These are phyloP conservation scores for Cepaea hortensis DNA, from an alignment of 2,888 invertebrate species.

Conservation along the genomic window DNA sequence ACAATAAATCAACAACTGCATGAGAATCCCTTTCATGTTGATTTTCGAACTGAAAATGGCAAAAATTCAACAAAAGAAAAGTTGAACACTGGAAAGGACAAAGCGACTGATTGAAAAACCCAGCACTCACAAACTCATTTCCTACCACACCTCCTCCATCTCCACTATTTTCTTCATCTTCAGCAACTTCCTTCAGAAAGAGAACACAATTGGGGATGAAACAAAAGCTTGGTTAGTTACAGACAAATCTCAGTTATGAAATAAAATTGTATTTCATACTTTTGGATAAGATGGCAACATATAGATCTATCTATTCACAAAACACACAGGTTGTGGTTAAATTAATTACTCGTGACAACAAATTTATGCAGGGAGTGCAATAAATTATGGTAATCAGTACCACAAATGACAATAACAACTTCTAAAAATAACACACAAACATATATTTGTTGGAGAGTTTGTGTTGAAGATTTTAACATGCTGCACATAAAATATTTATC, in stretches of 20 bases:
- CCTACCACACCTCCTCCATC: constrained; percentile 21
- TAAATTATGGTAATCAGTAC: too few species aligned
- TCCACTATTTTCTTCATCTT: constrained; percentile 22
- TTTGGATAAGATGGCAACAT: too few species aligned
- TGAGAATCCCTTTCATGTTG: not conserved
- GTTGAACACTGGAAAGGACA: not conserved
- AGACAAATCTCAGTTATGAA: not conserved
- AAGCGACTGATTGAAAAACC: not conserved
- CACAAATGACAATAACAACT: too few species aligned
- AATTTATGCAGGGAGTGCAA: too few species aligned
- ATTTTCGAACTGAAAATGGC: not conserved
- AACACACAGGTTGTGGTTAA: too few species aligned
- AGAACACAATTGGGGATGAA: not conserved
- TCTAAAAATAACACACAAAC: too few species aligned
- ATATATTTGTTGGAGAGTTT: too few species aligned
- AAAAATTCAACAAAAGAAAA: not conserved
- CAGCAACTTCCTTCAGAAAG: constrained; percentile 5
- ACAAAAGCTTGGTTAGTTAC: not conserved
- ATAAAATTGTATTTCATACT: not conserved
- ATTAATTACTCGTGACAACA: too few species aligned
- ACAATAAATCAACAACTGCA: not conserved
- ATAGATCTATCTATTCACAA: too few species aligned
- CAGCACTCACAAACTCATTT: constrained; percentile 37
- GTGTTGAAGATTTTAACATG: too few species aligned
- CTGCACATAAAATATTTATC: too few species aligned